These are phyloP conservation scores for Pharmacophagus antenor DNA, from an alignment of 2,888 invertebrate species.

Conservation along the genomic window DNA sequence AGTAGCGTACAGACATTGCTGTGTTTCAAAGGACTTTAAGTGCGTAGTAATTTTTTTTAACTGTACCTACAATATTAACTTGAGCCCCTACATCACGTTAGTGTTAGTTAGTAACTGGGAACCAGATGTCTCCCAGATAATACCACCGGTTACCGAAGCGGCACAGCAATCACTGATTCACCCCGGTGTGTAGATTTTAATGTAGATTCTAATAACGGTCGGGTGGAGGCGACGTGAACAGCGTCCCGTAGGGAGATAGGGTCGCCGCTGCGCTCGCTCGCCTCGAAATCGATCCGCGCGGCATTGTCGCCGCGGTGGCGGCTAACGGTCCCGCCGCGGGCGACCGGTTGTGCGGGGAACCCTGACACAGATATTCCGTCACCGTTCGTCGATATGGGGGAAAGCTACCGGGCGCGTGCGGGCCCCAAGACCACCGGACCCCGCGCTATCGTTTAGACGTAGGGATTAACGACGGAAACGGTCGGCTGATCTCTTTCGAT, in stretches of 20 bases:
- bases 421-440: conserved; percentile 8
- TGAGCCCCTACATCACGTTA: neutral
- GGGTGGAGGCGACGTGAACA: conserved; percentile 28
- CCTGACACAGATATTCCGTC: conserved; percentile 39
- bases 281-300: conserved; percentile 17
- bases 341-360: conserved; percentile 35
- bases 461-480: conserved; percentile 19
- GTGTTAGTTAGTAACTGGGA: neutral
- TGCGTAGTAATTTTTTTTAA: neutral
- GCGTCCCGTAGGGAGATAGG: conserved; percentile 25
- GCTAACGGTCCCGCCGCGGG: conserved; percentile 26
- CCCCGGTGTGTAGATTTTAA: conserved; percentile 27
- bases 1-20: too few relatives aligned
- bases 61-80: neutral
- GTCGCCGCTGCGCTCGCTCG: conserved; percentile 19
- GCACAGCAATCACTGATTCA: conserved; percentile 20
- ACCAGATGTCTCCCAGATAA: conserved; percentile 1
- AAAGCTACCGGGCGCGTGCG: conserved; percentile 38
- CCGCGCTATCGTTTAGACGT: conserved; percentile 1
- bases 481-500: neutral
- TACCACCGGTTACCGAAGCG: conserved; percentile 6
- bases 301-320: conserved; percentile 24
- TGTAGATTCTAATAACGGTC: conserved; percentile 28
- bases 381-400: conserved; percentile 37
- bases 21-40: too few relatives aligned